A percentile compares a stretch with the other conserved stretches of the same genome.
phyloP scores from a whole-genome alignment of 2,113 vertebrate genomes.

The Saccopteryx leptura region DNA sequence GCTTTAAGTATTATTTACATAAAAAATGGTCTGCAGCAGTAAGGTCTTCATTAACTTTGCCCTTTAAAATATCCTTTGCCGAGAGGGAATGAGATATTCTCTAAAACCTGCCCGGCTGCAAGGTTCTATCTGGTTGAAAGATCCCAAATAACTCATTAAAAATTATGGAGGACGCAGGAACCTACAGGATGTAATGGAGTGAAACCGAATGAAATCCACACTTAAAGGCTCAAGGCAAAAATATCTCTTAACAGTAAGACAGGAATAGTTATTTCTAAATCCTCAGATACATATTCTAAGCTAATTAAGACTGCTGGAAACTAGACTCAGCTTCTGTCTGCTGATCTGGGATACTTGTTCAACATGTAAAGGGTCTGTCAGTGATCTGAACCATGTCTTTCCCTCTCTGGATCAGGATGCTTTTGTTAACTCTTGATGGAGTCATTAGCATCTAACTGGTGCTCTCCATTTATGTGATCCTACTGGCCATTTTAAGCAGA shows the following conservation, averaged over 20 bases:
- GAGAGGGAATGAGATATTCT: neutral
- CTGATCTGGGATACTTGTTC: neutral
- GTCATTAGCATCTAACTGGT: neutral
- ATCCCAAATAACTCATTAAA: constrained; percentile 78
- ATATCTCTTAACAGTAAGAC: neutral
- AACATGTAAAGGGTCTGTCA: neutral
- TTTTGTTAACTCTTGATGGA: neutral
- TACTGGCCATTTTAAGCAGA: neutral
- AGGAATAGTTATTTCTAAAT: neutral
- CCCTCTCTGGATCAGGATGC: neutral
- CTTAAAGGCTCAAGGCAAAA: constrained; percentile 31
- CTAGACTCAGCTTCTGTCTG: neutral
- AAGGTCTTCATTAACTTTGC: constrained; percentile 74
- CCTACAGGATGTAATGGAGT: constrained; percentile 53
- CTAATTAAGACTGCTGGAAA: neutral
- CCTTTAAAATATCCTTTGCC: constrained; percentile 66
- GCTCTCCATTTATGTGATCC: neutral
- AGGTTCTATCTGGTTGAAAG: constrained; percentile 69
- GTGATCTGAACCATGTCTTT: neutral
- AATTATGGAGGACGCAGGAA: constrained; percentile 65
- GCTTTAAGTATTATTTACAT: constrained; percentile 61
- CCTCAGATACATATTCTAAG: neutral
- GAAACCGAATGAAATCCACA: constrained; percentile 65
- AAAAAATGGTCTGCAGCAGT: constrained; percentile 64
- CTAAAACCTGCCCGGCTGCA: constrained; percentile 55